Evolutionary conservation across 2,888 invertebrate species (phyloP).

Genomic region (Parochlus steinenii): DNA sequence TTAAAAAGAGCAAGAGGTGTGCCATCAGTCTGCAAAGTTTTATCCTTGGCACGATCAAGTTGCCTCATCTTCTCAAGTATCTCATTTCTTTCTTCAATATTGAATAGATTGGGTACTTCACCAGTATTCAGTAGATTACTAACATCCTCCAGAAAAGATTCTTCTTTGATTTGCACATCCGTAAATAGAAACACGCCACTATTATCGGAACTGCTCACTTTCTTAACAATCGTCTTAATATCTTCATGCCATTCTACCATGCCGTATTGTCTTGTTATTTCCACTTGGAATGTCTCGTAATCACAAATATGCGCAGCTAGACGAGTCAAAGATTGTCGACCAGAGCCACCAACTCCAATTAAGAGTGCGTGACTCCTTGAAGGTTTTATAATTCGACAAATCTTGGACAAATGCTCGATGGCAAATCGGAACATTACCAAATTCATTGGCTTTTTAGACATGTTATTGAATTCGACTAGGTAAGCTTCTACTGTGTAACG

Average conservation of each 20-base stretch:
- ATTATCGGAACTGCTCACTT: conserved; percentile 66
- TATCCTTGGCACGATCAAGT: conserved; percentile 77
- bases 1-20: conserved; percentile 80
- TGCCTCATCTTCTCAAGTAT: conserved; percentile 85
- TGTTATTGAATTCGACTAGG: conserved; percentile 80
- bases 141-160: conserved; percentile 83
- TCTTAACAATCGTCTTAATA: conserved; percentile 61
- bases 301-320: conserved; percentile 88
- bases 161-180: conserved; percentile 87
- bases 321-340: conserved; percentile 77
- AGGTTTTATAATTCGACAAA: conserved; percentile 80
- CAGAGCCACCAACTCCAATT: conserved; percentile 87
- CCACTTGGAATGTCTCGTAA: conserved; percentile 82
- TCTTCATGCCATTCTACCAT: conserved; percentile 83
- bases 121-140: conserved; percentile 85
- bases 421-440: conserved; percentile 88
- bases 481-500: conserved; percentile 73
- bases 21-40: conserved; percentile 79
- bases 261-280: conserved; percentile 76
- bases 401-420: conserved; percentile 81
- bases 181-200: conserved; percentile 82
- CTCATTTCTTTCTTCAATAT: conserved; percentile 72
- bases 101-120: conserved; percentile 83
- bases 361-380: conserved; percentile 79
- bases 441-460: conserved; percentile 95